phyloP scores from a whole-genome alignment of 2,888 invertebrate species.

The Cerastoderma edule region DNA sequence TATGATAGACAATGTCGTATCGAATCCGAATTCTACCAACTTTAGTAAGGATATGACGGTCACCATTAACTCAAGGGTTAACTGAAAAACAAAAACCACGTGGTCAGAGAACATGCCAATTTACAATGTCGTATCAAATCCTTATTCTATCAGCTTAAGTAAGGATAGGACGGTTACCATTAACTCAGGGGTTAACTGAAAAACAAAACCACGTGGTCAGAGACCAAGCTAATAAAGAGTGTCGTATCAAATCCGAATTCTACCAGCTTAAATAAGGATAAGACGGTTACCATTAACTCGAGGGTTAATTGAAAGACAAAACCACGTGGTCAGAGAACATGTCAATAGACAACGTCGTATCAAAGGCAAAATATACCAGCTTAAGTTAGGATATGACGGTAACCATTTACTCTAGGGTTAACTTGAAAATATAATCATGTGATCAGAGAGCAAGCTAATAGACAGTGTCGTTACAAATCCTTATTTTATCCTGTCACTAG shows the following conservation, averaged over 20 bases:
- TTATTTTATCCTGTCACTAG: conserved; percentile 7
- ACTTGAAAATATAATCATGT: conserved; percentile 33
- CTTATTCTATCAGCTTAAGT: conserved; percentile 10
- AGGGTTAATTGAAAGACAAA: conserved; percentile 38
- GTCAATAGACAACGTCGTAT: conserved; percentile 11
- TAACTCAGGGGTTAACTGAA: conserved; percentile 48
- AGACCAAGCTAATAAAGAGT: too few species aligned
- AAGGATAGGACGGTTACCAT: conserved; percentile 30
- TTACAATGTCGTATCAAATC: conserved; percentile 18
- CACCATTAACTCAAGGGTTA: conserved; percentile 41
- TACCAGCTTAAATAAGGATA: conserved; percentile 19
- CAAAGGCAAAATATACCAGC: conserved; percentile 13
- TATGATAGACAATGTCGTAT: conserved; percentile 14
- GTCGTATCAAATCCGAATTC: conserved; percentile 9
- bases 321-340: too few species aligned
- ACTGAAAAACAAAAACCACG: conserved; percentile 35
- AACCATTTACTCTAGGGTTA: conserved; percentile 41
- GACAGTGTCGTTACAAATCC: conserved; percentile 17
- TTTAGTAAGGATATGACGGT: conserved; percentile 25
- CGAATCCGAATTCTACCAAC: conserved; percentile 13
- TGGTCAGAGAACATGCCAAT: too few species aligned
- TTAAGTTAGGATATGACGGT: conserved; percentile 25
- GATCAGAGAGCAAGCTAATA: too few species aligned
- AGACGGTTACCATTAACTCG: conserved; percentile 36
- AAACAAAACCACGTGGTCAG: too few species aligned